These are phyloP conservation scores for Choristoneura rosaceana DNA, from an alignment of 2,888 invertebrate genomes.

Conservation along the genomic window DNA sequence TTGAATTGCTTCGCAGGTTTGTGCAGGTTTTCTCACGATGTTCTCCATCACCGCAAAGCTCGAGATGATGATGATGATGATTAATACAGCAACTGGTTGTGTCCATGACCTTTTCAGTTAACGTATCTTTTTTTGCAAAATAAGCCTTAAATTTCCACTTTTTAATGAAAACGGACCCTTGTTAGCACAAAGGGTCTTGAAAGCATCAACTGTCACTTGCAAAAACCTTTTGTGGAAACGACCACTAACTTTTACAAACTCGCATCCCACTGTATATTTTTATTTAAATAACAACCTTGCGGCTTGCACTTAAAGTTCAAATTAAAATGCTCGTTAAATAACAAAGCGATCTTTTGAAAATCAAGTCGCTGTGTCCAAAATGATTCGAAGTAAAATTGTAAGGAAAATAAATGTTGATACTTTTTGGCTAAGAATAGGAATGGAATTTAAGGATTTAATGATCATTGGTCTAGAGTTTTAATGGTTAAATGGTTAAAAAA, in stretches of 20 bases:
- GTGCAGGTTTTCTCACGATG: too few relatives aligned
- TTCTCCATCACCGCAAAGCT: too few relatives aligned
- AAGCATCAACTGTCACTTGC: constrained; percentile 24
- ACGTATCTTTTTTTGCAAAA: constrained; percentile 11
- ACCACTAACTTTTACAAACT: background rate
- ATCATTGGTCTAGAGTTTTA: background rate
- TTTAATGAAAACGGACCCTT: constrained; percentile 28
- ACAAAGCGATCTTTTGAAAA: background rate
- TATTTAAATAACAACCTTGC: background rate
- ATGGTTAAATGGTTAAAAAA: background rate
- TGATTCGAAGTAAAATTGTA: background rate
- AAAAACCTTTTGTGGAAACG: constrained; percentile 9
- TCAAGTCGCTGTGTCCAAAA: background rate
- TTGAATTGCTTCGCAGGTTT: too few relatives aligned
- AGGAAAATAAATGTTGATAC: constrained; percentile 4
- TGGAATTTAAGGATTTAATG: constrained; percentile 2
- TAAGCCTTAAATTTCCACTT: constrained; percentile 14
- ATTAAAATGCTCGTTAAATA: background rate
- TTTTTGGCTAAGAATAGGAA: background rate
- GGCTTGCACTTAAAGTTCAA: background rate
- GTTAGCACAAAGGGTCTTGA: constrained; percentile 16
- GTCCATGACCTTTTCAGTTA: background rate
- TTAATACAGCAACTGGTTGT: background rate
- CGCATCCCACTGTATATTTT: background rate
- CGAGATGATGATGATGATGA: too few relatives aligned